Evolutionary conservation across 2,888 invertebrate species (phyloP), one percentile per base, ranked within the genome.

Genomic region (Eristalis pertinax): DNA sequence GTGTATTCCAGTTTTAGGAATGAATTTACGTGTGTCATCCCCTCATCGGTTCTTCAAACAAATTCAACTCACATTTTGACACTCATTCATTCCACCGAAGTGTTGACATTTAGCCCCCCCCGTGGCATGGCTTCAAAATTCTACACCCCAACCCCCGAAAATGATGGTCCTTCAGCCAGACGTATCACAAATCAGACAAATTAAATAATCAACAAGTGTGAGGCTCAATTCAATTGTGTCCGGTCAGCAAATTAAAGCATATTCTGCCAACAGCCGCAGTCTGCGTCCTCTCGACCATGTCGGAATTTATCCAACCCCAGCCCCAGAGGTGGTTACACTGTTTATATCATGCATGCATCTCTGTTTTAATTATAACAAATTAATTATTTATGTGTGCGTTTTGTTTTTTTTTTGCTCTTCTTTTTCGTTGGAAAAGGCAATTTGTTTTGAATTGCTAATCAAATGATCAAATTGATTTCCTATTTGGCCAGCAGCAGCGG

Each of bases 401-500:
- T n/a, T 15, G 15, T 43, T n/a, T 50, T 50, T 5, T 50, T n/a
- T 7, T 50, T 1, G 1, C 4, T 43, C n/a, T 15, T 15, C 1
- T 32, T 32, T 15, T 41, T 41, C 43, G 8, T 8, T 79, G 74
- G 78, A 75, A 83, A 79, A 75, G 75, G 38, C 86, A 86, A 83
- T 86, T 83, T 83, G 62, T 75, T 82, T 82, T 78, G 82, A 86
- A 86, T 86, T 82, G 86, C 82, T 86, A 86, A 86, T 86, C 74
- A 83, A 86, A 83, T 83, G 78, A 79, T 86, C 67, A 79, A 86
- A 86, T 82, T 82, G 65, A 72, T 56, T 83, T 65, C 73, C 70
- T 62, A 32, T 77, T 67, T 74, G 11, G 38, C 38, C 13, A 38
- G 50, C 50, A 19, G 50, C 50, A 19, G n/a, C n/a, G n/a, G 19